phyloP scores from a whole-genome alignment of 2,888 invertebrate genomes.

The Gastrophysa polygoni region DNA sequence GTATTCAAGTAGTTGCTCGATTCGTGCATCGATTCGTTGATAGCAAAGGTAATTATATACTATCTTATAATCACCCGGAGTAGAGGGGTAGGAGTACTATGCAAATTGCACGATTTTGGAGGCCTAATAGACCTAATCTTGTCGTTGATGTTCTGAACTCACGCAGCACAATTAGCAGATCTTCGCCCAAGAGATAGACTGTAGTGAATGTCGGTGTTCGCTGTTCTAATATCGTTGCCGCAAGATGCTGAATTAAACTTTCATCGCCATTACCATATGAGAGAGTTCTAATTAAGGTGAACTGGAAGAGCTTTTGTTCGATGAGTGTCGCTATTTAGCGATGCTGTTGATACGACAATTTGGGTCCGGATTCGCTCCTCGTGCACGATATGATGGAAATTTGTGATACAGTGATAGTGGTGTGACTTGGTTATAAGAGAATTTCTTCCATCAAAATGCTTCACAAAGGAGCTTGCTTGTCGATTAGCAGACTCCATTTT shows the following conservation, averaged over 20 bases:
- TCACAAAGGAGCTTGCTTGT: too few species aligned
- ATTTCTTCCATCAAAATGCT: too few species aligned
- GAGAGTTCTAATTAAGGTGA: constrained; percentile 59
- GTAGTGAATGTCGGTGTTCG: constrained; percentile 56
- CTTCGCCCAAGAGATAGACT: constrained; percentile 50
- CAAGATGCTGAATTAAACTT: constrained; percentile 60
- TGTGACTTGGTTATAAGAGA: too few species aligned
- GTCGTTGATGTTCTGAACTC: constrained; percentile 60
- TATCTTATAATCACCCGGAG: too few species aligned
- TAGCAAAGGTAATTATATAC: too few species aligned
- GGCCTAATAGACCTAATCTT: constrained; percentile 61
- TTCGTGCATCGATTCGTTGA: neutral
- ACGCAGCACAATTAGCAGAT: constrained; percentile 58
- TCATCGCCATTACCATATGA: constrained; percentile 61
- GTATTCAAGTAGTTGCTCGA: too few species aligned
- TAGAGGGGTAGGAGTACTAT: constrained; percentile 33
- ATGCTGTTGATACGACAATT: neutral
- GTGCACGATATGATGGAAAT: too few species aligned
- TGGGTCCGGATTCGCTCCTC: too few species aligned
- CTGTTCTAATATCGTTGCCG: constrained; percentile 58
- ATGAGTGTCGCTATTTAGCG: constrained; percentile 13
- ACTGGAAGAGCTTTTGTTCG: constrained; percentile 52
- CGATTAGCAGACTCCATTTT: too few species aligned
- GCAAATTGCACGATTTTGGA: constrained; percentile 59
- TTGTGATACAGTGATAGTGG: too few species aligned